Percentiles rank a stretch among this genome's conserved stretches.
Evolutionary conservation across 2,888 invertebrate species (phyloP).

Genomic region (Gibbula magus): DNA sequence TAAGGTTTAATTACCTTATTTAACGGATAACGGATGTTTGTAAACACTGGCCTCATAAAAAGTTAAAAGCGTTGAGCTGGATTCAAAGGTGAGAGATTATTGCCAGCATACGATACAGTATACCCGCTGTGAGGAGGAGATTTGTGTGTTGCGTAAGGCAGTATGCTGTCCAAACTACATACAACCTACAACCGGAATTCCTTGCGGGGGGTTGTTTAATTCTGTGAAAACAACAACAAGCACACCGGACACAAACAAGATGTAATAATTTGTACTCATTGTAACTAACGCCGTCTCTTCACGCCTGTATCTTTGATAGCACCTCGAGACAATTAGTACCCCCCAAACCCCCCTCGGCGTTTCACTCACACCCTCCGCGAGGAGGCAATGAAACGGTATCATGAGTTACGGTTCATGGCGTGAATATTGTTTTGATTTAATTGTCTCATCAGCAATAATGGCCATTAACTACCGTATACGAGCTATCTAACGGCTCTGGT

Average conservation of each 20-base stretch:
- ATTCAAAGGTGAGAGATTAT: neutral
- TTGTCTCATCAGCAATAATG: slow-evolving; percentile 21
- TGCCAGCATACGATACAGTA: neutral
- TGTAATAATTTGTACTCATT: slow-evolving; percentile 20
- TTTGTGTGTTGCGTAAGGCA: neutral
- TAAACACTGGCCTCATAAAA: slow-evolving; percentile 16
- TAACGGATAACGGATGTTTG: slow-evolving; percentile 21
- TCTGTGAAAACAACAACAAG: slow-evolving; percentile 18
- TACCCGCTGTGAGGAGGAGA: neutral
- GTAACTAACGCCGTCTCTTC: slow-evolving; percentile 2
- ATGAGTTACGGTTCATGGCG: slow-evolving; percentile 9
- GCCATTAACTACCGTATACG: slow-evolving; percentile 13
- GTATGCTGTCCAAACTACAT: neutral
- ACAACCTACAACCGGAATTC: slow-evolving; percentile 13
- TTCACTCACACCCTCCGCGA: slow-evolving; percentile 6
- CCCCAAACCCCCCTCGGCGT: neutral
- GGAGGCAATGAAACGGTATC: slow-evolving; percentile 9
- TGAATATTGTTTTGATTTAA: slow-evolving; percentile 20
- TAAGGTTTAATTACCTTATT: slow-evolving; percentile 16
- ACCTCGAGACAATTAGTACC: neutral
- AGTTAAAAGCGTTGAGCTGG: neutral
- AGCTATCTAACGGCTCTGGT: neutral
- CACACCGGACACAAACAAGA: slow-evolving; percentile 12
- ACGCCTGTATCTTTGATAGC: slow-evolving; percentile 17
- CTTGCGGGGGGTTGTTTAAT: slow-evolving; percentile 14